These are phyloP conservation scores for Hippasteria phrygiana DNA, from an alignment of 53 echinoderm and acorn worm genomes.

Conservation along the genomic window DNA sequence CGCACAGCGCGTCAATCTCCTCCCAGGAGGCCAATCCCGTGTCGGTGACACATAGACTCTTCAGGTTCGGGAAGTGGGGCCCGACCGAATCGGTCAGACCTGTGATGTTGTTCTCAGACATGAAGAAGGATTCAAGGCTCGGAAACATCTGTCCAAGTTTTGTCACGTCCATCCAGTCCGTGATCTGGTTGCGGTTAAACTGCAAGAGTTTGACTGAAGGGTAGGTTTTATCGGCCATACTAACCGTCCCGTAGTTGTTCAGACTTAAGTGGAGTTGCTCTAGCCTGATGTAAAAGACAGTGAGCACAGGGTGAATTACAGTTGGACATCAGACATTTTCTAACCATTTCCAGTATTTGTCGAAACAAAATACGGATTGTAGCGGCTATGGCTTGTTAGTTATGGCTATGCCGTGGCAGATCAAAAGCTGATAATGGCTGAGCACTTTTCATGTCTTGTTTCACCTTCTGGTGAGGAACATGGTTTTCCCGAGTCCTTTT, in stretches of 20 bases:
- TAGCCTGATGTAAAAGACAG: constrained; percentile 71
- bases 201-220: constrained; percentile 76
- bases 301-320: too few species aligned
- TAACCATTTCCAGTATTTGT: too few species aligned
- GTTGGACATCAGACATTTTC: too few species aligned
- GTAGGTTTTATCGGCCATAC: constrained; percentile 22
- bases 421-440: too few species aligned
- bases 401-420: too few species aligned
- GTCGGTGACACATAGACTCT: constrained; percentile 72
- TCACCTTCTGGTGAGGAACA: too few species aligned
- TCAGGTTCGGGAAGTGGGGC: constrained; percentile 67
- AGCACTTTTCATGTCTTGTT: too few species aligned
- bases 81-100: constrained; percentile 66
- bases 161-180: constrained; percentile 70
- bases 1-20: constrained; percentile 82
- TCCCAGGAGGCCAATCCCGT: constrained; percentile 80
- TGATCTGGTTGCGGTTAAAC: constrained; percentile 87
- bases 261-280: constrained; percentile 90
- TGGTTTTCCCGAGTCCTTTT: too few species aligned
- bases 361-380: too few species aligned
- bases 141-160: constrained; percentile 84
- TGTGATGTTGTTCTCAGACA: constrained; percentile 76
- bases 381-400: too few species aligned
- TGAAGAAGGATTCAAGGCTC: constrained; percentile 68
- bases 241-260: constrained; percentile 70